Percentiles rank a stretch among this genome's conserved stretches.
phyloP scores from a whole-genome alignment of 2,888 invertebrate species.

The Callosobruchus maculatus region DNA sequence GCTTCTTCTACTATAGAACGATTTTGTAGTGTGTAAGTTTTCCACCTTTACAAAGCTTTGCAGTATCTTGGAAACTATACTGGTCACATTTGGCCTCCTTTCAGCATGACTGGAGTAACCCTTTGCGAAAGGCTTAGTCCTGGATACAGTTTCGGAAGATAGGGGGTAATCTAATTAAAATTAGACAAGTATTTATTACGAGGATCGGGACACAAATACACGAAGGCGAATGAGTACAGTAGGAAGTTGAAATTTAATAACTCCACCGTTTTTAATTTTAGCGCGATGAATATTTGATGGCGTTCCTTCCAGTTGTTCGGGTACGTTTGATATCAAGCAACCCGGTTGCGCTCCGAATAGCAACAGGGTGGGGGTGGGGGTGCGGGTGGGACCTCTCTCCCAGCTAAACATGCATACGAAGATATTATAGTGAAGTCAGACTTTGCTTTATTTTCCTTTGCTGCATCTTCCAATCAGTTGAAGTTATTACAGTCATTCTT shows the following conservation, averaged over 20 bases:
- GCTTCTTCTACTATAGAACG: no score
- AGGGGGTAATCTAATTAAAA: not conserved
- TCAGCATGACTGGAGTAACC: not conserved
- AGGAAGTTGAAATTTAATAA: conserved; percentile 1
- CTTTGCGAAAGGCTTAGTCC: not conserved
- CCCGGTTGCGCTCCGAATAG: not conserved
- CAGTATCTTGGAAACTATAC: no score
- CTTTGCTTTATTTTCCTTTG: not conserved
- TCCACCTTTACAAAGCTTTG: no score
- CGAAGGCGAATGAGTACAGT: not conserved
- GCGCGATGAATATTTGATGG: conserved; percentile 2
- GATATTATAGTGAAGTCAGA: not conserved
- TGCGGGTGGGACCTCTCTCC: not conserved
- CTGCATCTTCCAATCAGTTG: no score
- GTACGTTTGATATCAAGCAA: not conserved
- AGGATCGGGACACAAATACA: conserved; percentile 1
- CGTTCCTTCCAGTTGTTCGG: not conserved
- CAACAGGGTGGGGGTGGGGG: no score
- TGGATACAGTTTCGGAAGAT: not conserved
- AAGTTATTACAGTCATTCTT: no score
- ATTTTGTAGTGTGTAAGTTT: no score
- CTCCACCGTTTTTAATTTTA: conserved; percentile 2
- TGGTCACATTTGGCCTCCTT: no score
- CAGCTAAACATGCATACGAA: not conserved
- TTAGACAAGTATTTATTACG: conserved; percentile 2